phyloP scores from a whole-genome alignment of 2,888 invertebrate genomes.

The Plutella xylostella region DNA sequence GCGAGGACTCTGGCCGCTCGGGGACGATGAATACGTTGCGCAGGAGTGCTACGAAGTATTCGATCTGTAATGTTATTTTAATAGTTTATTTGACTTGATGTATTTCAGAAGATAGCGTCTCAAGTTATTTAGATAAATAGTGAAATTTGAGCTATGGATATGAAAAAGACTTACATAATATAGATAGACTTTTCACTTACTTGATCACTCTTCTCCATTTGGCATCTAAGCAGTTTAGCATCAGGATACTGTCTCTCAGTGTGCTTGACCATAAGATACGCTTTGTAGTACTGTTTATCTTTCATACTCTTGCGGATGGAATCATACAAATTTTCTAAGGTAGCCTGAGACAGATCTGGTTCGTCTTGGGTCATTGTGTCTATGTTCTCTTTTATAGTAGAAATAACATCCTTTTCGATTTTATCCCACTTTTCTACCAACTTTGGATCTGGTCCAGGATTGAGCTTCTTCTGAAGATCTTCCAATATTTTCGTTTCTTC shows the following conservation, averaged over 20 bases:
- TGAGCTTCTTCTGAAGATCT: conserved; percentile 65
- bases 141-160: no score
- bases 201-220: conserved; percentile 62
- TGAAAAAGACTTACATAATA: no score
- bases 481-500: conserved; percentile 73
- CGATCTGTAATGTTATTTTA: conserved; percentile 35
- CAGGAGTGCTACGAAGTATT: conserved; percentile 55
- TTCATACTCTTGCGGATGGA: conserved; percentile 51
- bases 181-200: conserved; percentile 33
- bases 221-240: conserved; percentile 53
- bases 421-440: conserved; percentile 62
- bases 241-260: conserved; percentile 58
- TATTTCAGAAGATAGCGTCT: no score
- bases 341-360: conserved; percentile 51
- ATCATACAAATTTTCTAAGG: conserved; percentile 51
- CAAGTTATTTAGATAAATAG: no score
- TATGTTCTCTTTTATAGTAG: conserved; percentile 59
- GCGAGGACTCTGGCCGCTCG: conserved; percentile 36
- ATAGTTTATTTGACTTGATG: no score
- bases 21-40: conserved; percentile 54
- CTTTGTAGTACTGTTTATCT: conserved; percentile 63
- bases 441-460: conserved; percentile 52
- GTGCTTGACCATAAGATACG: conserved; percentile 58
- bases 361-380: conserved; percentile 57
- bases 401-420: conserved; percentile 61